Conservation (phyloP, 2,113 vertebrate genomes). For the Amphiprion ocellaris region DNA sequence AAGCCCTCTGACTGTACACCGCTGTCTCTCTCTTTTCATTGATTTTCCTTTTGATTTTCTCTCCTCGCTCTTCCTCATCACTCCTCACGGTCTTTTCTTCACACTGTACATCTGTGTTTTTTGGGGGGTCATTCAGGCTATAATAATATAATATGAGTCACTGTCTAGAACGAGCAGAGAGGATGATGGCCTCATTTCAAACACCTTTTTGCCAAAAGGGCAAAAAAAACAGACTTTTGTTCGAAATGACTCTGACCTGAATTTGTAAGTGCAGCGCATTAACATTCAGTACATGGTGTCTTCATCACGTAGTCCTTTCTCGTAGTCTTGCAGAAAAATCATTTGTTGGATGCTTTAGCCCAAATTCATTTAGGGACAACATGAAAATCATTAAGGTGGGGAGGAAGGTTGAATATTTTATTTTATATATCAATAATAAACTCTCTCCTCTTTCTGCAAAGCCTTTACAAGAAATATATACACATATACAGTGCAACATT, state of each 20-base stretch:
- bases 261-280: slow-evolving; percentile 8
- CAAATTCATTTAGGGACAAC: background rate
- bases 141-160: slow-evolving; percentile 14
- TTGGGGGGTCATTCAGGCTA: background rate
- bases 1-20: slow-evolving; percentile 56
- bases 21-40: slow-evolving; percentile 48
- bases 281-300: background rate
- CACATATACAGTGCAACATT: too few relatives aligned
- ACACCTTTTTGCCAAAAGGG: slow-evolving; percentile 35
- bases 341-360: slow-evolving; percentile 4
- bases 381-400: background rate
- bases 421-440: background rate
- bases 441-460: background rate
- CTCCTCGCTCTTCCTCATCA: slow-evolving; percentile 35
- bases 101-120: background rate
- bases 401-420: background rate
- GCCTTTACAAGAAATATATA: background rate
- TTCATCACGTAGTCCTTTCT: background rate
- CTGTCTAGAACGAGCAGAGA: background rate
- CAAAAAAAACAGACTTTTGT: background rate
- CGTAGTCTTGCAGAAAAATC: too few relatives aligned
- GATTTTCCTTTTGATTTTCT: slow-evolving; percentile 50
- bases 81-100: slow-evolving; percentile 29
- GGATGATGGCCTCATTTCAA: slow-evolving; percentile 39
- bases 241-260: slow-evolving; percentile 34